Conservation (phyloP, 2,888 invertebrate species). For the Osedax frankpressi region DNA sequence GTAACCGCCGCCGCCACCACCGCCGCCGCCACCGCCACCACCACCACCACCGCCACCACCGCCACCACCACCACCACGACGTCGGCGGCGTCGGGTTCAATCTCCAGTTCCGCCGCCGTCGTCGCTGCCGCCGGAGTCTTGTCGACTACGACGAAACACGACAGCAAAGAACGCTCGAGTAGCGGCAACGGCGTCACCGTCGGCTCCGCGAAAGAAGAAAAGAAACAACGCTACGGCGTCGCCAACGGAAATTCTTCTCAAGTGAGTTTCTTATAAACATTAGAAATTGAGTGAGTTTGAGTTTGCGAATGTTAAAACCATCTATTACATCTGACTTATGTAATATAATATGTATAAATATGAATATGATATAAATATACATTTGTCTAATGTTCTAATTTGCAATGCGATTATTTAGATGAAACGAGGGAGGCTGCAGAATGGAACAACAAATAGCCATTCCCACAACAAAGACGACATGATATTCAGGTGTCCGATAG, state of each 20-base stretch:
- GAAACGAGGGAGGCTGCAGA: neutral
- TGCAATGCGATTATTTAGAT: no score
- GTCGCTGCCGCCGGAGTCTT: no score
- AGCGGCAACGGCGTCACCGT: neutral
- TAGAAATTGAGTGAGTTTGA: no score
- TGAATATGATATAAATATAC: no score
- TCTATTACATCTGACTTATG: no score
- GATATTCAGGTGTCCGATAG: slow-evolving; percentile 2
- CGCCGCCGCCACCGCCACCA: slow-evolving; percentile 15
- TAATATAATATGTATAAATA: no score
- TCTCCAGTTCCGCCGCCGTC: neutral
- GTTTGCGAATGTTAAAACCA: no score
- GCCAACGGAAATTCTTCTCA: neutral
- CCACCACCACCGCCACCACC: neutral
- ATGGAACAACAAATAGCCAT: neutral
- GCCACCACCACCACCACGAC: slow-evolving; percentile 26
- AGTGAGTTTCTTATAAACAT: no score
- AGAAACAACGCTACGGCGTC: neutral
- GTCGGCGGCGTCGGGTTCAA: slow-evolving; percentile 31
- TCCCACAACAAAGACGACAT: slow-evolving; percentile 4
- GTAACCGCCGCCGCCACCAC: slow-evolving; percentile 24
- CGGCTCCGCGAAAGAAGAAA: neutral
- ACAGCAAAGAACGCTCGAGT: neutral
- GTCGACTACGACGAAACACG: no score
- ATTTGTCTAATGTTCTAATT: no score